Evolutionary conservation across 1,140 invertebrate species (phyloP).

Genomic region (Leguminivora glycinivorella): DNA sequence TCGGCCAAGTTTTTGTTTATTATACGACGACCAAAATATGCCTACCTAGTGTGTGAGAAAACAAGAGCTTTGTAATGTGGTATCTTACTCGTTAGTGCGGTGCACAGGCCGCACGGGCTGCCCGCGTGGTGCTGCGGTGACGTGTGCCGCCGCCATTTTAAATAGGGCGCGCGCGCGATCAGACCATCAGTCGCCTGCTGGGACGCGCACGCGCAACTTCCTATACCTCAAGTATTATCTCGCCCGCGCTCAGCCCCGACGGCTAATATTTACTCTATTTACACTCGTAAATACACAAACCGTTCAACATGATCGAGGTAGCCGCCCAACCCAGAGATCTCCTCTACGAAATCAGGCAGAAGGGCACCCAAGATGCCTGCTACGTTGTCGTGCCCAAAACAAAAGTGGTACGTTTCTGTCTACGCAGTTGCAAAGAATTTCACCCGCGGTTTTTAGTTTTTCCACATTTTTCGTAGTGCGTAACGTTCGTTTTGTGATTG

Average conservation of each 20-base stretch:
- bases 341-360: constrained; percentile 82
- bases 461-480: constrained; percentile 13
- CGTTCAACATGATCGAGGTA: constrained; percentile 70
- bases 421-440: constrained; percentile 24
- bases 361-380: constrained; percentile 81
- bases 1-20: constrained; percentile 4
- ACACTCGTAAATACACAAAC: constrained; percentile 47
- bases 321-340: constrained; percentile 73
- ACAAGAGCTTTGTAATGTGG: constrained; percentile 48
- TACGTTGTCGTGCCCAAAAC: constrained; percentile 83
- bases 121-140: constrained; percentile 63
- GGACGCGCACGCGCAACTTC: constrained; percentile 54
- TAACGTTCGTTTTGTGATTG: constrained; percentile 9
- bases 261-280: constrained; percentile 41
- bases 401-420: constrained; percentile 77
- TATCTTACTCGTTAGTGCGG: constrained; percentile 53
- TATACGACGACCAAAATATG: background rate
- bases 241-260: constrained; percentile 38
- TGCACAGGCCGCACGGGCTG: constrained; percentile 56
- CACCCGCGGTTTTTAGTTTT: background rate
- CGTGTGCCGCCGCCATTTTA: constrained; percentile 68
- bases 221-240: constrained; percentile 37
- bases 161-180: constrained; percentile 67
- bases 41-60: constrained; percentile 35
- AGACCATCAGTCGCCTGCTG: constrained; percentile 75